Base-by-base conservation (phyloP, 2,113 vertebrate genomes). In the Lophius piscatorius region DNA sequence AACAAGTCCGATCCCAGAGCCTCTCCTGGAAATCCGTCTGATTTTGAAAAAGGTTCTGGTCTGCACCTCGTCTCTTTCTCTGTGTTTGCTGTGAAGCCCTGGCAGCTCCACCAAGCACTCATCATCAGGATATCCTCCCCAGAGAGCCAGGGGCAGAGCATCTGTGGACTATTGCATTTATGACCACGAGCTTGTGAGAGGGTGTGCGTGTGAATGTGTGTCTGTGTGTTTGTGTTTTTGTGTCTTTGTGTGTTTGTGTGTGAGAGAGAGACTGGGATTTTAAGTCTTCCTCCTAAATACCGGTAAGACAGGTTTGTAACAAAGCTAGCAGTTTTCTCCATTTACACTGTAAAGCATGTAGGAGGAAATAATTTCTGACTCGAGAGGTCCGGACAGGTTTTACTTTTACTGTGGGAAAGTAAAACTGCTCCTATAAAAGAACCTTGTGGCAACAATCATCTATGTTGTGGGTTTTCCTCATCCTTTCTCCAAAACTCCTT, bases 51-150 rank as follows among this genome's bases (percentile, higher is more conserved):
- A 42, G 34, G 26, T 21, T 70, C 52, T 70, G 57, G 42, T 59
- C 33, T 74, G 42, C 33, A 41, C 28, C 17, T 28, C 34, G 20
- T 51, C 31, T 51, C 24, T 47, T 2, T 31, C 56, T 20, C 34
- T 22, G 64, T n/a, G n/a, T 29, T 41, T 42, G 18, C 52, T 34
- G 36, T 35, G 10, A 61, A 36, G 44, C 7, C n/a, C 42, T 47
- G 46, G 55, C 67, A 69, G 67, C 49, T 39, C 38, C 31, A 14
- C 3, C 46, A 40, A 1, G 24, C 38, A 33, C 24, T 52, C 46
- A 38, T 69, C 55, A 38, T 69, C 55, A 76, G 55, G 49, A 69
- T 65, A 51, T 78, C 65, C 49, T 79, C 44, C 44, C 42, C 22
- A 4, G 38, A 49, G 49, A 63, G 40, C 36, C 23, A 16, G 59